These are phyloP conservation scores for Propithecus coquereli DNA, from an alignment of 2,113 vertebrate genomes.

Conservation along the genomic window DNA sequence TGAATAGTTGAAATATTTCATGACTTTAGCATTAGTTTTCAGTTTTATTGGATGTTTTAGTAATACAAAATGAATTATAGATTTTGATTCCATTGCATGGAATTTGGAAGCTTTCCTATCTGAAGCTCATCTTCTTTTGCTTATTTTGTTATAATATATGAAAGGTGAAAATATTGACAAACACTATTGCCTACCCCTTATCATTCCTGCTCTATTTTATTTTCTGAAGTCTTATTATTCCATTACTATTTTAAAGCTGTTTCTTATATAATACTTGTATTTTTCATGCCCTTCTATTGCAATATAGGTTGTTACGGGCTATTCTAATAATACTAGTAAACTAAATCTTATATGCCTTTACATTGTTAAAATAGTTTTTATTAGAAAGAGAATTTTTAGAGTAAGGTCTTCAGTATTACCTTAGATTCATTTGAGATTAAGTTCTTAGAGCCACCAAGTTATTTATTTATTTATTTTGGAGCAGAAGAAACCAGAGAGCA, in stretches of 20 bases:
- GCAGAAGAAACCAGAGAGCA: conserved; percentile 27
- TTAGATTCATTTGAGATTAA: conserved; percentile 45
- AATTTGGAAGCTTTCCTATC: not conserved
- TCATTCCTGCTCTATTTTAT: not conserved
- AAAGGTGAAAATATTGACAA: not conserved
- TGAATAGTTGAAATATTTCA: not conserved
- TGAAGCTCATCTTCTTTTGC: not conserved
- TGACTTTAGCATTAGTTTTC: not conserved
- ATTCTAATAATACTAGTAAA: not conserved
- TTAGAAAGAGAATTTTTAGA: conserved; percentile 48
- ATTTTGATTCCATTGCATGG: not conserved
- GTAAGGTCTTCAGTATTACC: not conserved
- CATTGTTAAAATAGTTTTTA: conserved; percentile 58
- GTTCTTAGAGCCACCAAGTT: conserved; percentile 39
- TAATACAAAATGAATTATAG: not conserved
- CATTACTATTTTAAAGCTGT: not conserved
- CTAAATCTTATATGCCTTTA: conserved; percentile 20
- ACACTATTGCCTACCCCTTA: fast-evolving
- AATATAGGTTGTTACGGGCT: not conserved
- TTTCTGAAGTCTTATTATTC: not conserved
- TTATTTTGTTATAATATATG: not conserved
- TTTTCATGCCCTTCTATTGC: not conserved
- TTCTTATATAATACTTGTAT: conserved; percentile 10
- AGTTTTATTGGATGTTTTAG: not conserved
- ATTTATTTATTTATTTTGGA: conserved; percentile 33